Evolutionary conservation across 2,888 invertebrate genomes (phyloP).

Genomic region (Achlya flavicornis): DNA sequence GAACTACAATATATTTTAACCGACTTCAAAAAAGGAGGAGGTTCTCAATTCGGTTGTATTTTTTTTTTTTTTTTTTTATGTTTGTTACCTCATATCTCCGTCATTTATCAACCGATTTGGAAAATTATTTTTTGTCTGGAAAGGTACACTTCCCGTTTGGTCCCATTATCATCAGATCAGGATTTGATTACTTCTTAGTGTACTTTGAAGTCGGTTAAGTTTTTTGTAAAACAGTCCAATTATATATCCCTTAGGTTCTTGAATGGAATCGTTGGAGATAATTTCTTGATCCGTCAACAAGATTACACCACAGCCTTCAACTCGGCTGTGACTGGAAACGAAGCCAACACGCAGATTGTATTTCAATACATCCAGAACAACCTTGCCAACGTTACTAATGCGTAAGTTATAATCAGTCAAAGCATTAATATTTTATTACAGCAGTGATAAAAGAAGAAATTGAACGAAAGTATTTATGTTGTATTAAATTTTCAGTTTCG

Average conservation of each 20-base stretch:
- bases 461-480: neutral
- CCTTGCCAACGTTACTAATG: slow-evolving; percentile 40
- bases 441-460: neutral
- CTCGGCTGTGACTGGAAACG: slow-evolving; percentile 80
- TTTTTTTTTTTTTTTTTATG: no score
- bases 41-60: no score
- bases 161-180: no score
- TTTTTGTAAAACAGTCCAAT: no score
- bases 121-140: no score
- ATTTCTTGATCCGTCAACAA: slow-evolving; percentile 70
- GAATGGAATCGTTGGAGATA: slow-evolving; percentile 52
- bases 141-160: no score
- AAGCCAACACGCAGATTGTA: slow-evolving; percentile 81
- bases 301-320: slow-evolving; percentile 73
- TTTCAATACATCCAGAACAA: slow-evolving; percentile 76
- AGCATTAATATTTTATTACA: neutral
- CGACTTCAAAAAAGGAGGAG: no score
- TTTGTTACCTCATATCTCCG: no score
- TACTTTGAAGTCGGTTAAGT: no score
- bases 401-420: slow-evolving; percentile 55
- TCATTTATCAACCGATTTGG: no score
- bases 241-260: slow-evolving; percentile 51
- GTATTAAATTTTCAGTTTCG: slow-evolving; percentile 50
- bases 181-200: no score
- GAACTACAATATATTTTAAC: no score